phyloP scores from a whole-genome alignment of 2,113 vertebrate genomes.

The Peromyscus leucopus region DNA sequence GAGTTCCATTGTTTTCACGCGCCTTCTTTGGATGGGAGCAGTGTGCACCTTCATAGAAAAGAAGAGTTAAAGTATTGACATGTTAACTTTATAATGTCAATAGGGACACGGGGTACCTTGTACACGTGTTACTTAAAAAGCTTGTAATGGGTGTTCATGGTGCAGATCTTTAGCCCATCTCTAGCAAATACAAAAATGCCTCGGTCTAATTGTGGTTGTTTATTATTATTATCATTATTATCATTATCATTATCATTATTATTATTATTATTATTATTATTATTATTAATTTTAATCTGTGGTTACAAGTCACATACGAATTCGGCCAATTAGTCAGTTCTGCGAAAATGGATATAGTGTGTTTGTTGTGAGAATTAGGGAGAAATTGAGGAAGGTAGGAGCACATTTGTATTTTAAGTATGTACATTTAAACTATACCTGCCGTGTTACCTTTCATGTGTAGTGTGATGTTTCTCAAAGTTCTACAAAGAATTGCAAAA shows the following conservation, averaged over 20 bases:
- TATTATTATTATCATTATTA: no score
- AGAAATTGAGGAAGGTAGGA: not conserved
- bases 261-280: not conserved
- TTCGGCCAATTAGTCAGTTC: constrained; percentile 4
- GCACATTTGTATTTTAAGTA: constrained; percentile 50
- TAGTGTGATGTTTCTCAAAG: constrained; percentile 40
- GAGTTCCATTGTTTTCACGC: constrained; percentile 61
- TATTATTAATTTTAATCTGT: not conserved
- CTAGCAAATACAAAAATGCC: not conserved
- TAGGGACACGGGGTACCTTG: not conserved
- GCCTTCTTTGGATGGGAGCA: not conserved
- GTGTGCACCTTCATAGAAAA: not conserved
- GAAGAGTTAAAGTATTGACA: not conserved
- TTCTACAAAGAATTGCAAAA: constrained; percentile 1
- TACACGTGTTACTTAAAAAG: not conserved
- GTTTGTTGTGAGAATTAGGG: constrained; percentile 36
- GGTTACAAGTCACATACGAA: constrained; percentile 5
- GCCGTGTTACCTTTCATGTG: not conserved
- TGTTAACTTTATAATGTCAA: constrained; percentile 2
- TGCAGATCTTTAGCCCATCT: not conserved
- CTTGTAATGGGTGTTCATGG: not conserved
- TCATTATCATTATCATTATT: not conserved
- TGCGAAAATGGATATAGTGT: not conserved
- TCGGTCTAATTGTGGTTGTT: not conserved
- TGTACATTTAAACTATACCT: constrained; percentile 24